Base-by-base conservation (phyloP, 2,113 vertebrate species). In the Cebidichthys violaceus region DNA sequence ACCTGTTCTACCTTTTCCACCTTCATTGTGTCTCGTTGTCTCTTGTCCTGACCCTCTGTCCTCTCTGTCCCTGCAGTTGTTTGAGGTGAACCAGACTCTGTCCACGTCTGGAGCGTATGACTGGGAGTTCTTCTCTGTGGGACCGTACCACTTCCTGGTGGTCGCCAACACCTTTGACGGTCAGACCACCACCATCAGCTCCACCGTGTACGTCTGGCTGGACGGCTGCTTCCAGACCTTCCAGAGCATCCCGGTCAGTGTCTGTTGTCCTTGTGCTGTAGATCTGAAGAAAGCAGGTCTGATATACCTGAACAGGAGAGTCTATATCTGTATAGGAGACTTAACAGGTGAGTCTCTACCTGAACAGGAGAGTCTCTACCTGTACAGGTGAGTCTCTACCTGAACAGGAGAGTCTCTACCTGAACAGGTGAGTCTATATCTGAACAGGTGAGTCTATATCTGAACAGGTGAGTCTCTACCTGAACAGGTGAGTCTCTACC, bases 81-180 rank as follows among this genome's bases (percentile, higher is more conserved):
- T 99, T 29, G 97, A 99, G 84, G 86, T 95, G 35, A 97, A 98
- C 91, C 98, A 99, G 94, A 98, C 96, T 29, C 95, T 99, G 43
- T 92, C 94, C 95, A 99, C 97, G 0, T 97, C 96, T 0, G 98
- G 98, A 1, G 98, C 98, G 5, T 99, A 99, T 0, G 98, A 99
- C 95, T 99, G 97, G 98, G 98, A 99, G 81, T 99, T 98, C 93
- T 99, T 99, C 91, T 94, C 89, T 0, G 92, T 97, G 0, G 97
- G 97, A 4, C 96, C 96, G 0, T 98, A 96, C 68, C 95, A 97
- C 45, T 99, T 99, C 92, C 91, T 99, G 83, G 97, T 91, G 0
- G 97, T 99, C 20, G 98, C 97, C 5, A 99, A 99, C 90, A 97
- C 98, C 0, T 99, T 99, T 77, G 96, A 99, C 0, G 97, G 97